A percentile compares a stretch with the other conserved stretches of the same genome.
phyloP scores from a whole-genome alignment of 2,113 vertebrate species.

The Forbesichthys agassizii region DNA sequence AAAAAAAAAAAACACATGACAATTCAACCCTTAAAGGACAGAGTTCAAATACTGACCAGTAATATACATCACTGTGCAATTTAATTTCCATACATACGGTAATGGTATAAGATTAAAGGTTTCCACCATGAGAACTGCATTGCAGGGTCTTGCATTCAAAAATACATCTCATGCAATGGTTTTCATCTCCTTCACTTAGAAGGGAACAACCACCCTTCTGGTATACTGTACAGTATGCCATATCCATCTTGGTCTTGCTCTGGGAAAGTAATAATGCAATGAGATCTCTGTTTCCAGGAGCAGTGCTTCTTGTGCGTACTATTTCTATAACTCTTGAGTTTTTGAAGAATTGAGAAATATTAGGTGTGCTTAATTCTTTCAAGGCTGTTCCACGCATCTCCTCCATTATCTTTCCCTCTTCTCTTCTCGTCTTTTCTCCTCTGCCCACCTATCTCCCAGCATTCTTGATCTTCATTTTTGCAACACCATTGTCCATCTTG shows the following conservation, averaged over 20 bases:
- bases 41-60: background rate
- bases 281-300: constrained; percentile 26
- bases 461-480: background rate
- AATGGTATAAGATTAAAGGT: background rate
- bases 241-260: constrained; percentile 1
- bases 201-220: background rate
- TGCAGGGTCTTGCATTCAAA: background rate
- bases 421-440: constrained; percentile 6
- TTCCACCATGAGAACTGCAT: background rate
- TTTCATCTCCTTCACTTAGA: background rate
- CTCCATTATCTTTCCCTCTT: background rate
- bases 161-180: background rate
- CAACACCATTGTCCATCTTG: constrained; percentile 37
- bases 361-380: constrained; percentile 12
- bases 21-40: background rate
- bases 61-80: background rate
- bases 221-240: background rate
- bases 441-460: constrained; percentile 10
- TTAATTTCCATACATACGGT: background rate
- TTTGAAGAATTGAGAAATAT: constrained; percentile 15
- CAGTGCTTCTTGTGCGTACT: constrained; percentile 22
- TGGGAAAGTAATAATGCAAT: constrained; percentile 34
- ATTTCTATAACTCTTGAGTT: constrained; percentile 46
- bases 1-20: background rate
- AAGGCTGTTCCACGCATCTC: background rate